phyloP scores from a whole-genome alignment of 2,113 vertebrate species.

The Octodon degus region DNA sequence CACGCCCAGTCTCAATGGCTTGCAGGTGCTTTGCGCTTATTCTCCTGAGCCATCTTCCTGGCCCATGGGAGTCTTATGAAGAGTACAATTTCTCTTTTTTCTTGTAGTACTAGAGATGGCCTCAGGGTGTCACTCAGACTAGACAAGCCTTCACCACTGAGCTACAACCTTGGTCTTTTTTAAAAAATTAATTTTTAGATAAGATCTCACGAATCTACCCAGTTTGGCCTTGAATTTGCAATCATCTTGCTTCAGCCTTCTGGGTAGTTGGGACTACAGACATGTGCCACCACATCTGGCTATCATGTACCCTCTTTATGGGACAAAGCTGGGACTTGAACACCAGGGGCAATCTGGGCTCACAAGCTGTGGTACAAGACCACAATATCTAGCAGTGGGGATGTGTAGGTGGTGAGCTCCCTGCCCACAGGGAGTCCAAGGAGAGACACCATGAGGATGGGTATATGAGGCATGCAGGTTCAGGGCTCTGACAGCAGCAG shows the following conservation, averaged over 20 bases:
- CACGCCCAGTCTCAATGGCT: too few species aligned
- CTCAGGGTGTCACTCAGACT: not conserved
- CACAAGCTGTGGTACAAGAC: not conserved
- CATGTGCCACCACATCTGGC: not conserved
- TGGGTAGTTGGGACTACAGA: not conserved
- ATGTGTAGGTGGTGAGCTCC: not conserved
- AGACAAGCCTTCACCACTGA: not conserved
- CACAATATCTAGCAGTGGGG: too few species aligned
- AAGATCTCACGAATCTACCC: not conserved
- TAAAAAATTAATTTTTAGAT: not conserved
- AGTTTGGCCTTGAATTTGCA: not conserved
- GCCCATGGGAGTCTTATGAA: too few species aligned
- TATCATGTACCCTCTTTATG: accelerated
- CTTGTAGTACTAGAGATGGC: not conserved
- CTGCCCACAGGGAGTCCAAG: not conserved
- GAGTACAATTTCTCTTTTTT: too few species aligned
- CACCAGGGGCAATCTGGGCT: not conserved
- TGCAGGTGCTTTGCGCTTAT: too few species aligned
- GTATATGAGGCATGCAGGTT: not conserved
- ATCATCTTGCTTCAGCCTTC: not conserved
- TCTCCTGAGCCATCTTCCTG: too few species aligned
- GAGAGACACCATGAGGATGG: not conserved
- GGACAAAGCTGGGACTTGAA: not conserved
- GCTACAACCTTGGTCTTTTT: not conserved
- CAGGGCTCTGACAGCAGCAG: not conserved